phyloP scores from a whole-genome alignment of 2,113 vertebrate species.

The Nerophis ophidion region DNA sequence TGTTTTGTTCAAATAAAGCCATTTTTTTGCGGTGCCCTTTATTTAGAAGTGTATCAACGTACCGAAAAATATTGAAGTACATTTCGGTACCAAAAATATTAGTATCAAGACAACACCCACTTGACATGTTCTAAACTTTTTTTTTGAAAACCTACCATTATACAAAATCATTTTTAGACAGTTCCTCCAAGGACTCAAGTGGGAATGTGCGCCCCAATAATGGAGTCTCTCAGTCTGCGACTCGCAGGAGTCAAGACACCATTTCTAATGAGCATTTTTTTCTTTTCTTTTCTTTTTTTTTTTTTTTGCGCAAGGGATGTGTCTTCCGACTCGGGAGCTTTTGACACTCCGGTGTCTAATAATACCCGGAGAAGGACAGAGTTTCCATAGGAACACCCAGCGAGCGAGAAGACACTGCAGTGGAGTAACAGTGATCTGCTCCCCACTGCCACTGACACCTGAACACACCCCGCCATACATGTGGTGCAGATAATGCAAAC shows the following conservation, averaged over 20 bases:
- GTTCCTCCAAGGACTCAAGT: not conserved
- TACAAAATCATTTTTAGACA: too few species aligned
- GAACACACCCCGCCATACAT: constrained; percentile 2
- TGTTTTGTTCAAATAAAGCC: too few species aligned
- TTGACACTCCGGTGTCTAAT: constrained; percentile 61
- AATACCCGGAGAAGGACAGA: constrained; percentile 59
- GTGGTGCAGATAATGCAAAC: constrained; percentile 32
- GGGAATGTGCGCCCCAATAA: constrained; percentile 15
- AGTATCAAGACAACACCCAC: too few species aligned
- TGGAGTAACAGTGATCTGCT: constrained; percentile 61
- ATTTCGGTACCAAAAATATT: too few species aligned
- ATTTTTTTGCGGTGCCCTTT: too few species aligned
- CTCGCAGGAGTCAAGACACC: constrained; percentile 16
- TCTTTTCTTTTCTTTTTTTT: too few species aligned
- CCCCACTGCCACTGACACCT: constrained; percentile 60
- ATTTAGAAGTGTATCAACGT: too few species aligned
- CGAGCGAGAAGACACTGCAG: constrained; percentile 49
- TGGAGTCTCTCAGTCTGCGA: not conserved
- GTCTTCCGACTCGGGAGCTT: constrained; percentile 54
- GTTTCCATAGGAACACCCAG: constrained; percentile 73
- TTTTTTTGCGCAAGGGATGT: constrained; percentile 19
- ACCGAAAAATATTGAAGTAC: too few species aligned
- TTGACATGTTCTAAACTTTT: too few species aligned
- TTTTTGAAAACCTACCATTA: too few species aligned
- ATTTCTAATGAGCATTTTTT: constrained; percentile 27